phyloP scores from a whole-genome alignment of 2,797 vertebrate genomes.

The Tarsius wallacei region DNA sequence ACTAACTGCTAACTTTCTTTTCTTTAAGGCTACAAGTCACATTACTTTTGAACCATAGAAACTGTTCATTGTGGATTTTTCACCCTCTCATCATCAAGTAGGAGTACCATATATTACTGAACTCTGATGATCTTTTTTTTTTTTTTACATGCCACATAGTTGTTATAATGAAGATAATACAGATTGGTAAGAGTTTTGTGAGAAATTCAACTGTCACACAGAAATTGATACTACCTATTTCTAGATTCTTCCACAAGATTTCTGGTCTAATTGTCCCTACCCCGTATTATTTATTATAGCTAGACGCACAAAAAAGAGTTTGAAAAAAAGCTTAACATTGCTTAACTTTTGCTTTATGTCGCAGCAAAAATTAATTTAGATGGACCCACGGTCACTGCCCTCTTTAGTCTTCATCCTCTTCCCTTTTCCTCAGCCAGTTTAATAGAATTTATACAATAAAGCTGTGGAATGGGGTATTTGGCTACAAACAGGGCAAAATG shows the following conservation, averaged over 20 bases:
- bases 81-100: background rate
- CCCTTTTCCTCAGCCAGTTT: background rate
- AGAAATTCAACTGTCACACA: background rate
- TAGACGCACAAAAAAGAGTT: background rate
- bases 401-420: background rate
- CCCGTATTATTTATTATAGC: background rate
- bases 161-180: background rate
- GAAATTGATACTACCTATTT: background rate
- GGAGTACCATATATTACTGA: background rate
- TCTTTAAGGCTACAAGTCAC: background rate
- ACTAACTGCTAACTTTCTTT: background rate
- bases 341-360: background rate
- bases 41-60: background rate
- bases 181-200: background rate
- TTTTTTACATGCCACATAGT: background rate
- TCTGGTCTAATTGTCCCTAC: background rate
- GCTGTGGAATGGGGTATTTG: background rate
- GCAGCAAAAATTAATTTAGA: conserved; percentile 14
- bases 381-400: background rate
- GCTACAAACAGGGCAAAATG: background rate
- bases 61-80: background rate
- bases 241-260: background rate
- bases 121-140: background rate
- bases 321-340: background rate
- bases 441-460: conserved; percentile 12